A percentile compares a stretch with the other conserved stretches of the same genome.
Conservation (phyloP, 2,888 invertebrate genomes). For the Cheilosia soror region DNA sequence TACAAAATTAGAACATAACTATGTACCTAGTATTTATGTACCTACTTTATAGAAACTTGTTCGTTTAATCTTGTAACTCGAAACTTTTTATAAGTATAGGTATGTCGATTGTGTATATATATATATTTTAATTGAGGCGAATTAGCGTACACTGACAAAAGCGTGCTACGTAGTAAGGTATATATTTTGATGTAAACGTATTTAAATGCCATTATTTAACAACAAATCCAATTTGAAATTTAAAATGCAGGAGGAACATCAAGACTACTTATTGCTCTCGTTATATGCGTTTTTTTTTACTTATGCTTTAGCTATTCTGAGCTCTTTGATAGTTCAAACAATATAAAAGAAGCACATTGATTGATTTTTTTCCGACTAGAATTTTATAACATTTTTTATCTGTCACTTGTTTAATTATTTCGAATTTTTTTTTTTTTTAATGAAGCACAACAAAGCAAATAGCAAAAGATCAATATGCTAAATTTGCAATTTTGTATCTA, state of each 20-base stretch:
- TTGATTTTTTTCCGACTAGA: neutral
- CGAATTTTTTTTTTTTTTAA: too few relatives aligned
- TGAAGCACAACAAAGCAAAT: too few relatives aligned
- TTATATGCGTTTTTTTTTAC: neutral
- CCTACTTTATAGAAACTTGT: neutral
- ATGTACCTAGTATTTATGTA: neutral
- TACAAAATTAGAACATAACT: neutral
- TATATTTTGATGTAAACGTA: neutral
- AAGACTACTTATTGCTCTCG: neutral
- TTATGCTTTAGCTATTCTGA: neutral
- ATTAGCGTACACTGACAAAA: slow-evolving; percentile 16
- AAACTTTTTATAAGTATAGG: neutral
- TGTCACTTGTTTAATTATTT: neutral
- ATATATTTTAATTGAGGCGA: neutral
- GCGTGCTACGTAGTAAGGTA: neutral
- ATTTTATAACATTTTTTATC: neutral
- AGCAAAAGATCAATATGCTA: too few relatives aligned
- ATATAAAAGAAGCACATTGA: too few relatives aligned
- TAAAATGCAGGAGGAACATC: neutral
- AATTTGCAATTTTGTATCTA: too few relatives aligned
- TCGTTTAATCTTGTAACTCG: neutral
- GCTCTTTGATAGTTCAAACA: too few relatives aligned
- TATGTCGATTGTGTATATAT: neutral
- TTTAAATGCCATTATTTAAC: slow-evolving; percentile 3
- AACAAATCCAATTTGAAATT: neutral